A percentile compares a stretch with the other conserved stretches of the same genome.
Evolutionary conservation across 2,797 vertebrate species (phyloP).

Genomic region (Muscicapa striata): DNA sequence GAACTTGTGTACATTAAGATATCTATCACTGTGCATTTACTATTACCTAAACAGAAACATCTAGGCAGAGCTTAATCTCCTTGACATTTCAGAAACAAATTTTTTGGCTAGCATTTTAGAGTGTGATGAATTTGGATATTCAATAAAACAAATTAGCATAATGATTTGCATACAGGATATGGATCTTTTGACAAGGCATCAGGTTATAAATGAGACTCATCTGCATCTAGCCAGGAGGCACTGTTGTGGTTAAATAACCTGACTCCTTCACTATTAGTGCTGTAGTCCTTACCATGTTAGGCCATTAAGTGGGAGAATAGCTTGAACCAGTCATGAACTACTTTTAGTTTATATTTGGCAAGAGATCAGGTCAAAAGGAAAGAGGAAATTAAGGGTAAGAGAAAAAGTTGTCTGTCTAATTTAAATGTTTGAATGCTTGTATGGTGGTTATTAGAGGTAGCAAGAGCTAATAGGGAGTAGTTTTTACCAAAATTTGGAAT

Average conservation of each 20-base stretch:
- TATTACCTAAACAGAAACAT: not conserved
- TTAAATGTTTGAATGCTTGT: not conserved
- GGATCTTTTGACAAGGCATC: not conserved
- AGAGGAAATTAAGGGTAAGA: not conserved
- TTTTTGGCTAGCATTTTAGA: not conserved
- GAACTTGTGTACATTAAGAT: not conserved
- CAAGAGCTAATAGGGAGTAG: not conserved
- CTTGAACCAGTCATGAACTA: not conserved
- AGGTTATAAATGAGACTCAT: conserved; percentile 18
- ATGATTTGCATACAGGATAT: not conserved
- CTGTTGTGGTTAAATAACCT: not conserved
- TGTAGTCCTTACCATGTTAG: not conserved
- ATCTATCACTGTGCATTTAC: not conserved
- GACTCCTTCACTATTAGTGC: not conserved
- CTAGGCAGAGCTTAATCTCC: not conserved
- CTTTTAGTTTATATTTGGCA: not conserved
- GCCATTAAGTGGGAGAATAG: not conserved
- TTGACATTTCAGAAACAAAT: not conserved
- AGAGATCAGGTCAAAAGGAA: not conserved
- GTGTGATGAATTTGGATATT: not conserved
- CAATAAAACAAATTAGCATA: conserved; percentile 11
- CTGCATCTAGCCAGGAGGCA: not conserved
- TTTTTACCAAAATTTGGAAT: not conserved
- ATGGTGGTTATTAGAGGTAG: not conserved
- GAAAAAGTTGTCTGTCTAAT: not conserved